A percentile compares a stretch with the other conserved stretches of the same genome.
These are phyloP conservation scores for Dallia pectoralis DNA, from an alignment of 2,797 vertebrate species.

Conservation along the genomic window DNA sequence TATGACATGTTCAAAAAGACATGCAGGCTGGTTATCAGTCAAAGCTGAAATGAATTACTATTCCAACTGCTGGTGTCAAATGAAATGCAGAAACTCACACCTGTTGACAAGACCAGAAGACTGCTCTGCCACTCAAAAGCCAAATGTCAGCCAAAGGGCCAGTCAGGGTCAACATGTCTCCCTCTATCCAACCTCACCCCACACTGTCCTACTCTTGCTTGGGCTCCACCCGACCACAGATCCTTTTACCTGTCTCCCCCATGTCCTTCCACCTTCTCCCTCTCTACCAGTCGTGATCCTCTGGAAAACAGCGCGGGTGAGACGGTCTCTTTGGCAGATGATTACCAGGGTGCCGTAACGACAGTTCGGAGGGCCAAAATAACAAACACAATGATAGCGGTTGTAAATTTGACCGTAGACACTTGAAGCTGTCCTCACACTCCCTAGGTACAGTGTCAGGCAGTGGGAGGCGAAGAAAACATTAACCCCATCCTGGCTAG, in stretches of 20 bases:
- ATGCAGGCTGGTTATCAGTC: slow-evolving; percentile 43
- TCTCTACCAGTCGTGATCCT: neutral
- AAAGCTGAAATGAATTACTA: slow-evolving; percentile 29
- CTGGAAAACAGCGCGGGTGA: slow-evolving; percentile 13
- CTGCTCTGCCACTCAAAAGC: slow-evolving; percentile 36
- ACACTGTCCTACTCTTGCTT: neutral
- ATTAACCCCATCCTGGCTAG: slow-evolving; percentile 51
- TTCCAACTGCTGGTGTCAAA: slow-evolving; percentile 26
- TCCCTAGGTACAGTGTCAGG: slow-evolving; percentile 54
- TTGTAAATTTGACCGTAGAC: slow-evolving; percentile 54
- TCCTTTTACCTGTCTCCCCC: neutral
- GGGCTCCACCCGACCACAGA: no score
- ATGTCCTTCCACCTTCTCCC: neutral
- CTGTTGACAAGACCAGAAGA: slow-evolving; percentile 28
- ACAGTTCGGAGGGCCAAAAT: slow-evolving; percentile 47
- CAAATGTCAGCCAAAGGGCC: slow-evolving; percentile 59
- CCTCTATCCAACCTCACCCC: neutral
- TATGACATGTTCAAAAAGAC: slow-evolving; percentile 35
- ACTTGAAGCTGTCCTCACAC: slow-evolving; percentile 68
- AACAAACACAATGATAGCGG: slow-evolving; percentile 55
- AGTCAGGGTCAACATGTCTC: slow-evolving; percentile 26
- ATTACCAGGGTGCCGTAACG: slow-evolving; percentile 14
- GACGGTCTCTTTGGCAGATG: slow-evolving; percentile 27
- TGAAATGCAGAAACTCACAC: slow-evolving; percentile 49
- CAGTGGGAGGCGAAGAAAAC: slow-evolving; percentile 68